Base-by-base conservation (phyloP, 2,888 invertebrate species). In the Philereme transversata region DNA sequence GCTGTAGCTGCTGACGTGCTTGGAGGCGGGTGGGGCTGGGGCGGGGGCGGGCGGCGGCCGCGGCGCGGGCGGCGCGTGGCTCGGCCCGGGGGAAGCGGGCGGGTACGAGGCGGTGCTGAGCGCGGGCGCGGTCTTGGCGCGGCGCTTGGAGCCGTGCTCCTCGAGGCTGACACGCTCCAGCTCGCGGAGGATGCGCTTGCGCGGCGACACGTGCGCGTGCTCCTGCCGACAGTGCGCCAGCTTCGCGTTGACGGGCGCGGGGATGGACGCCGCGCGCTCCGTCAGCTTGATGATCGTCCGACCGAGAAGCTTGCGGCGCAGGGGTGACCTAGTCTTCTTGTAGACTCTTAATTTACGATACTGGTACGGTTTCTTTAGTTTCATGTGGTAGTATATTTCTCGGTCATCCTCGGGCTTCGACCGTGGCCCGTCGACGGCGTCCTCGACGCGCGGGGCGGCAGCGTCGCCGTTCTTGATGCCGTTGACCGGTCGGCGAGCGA, bases 161-260 rank as follows among this genome's bases (percentile, higher is more conserved):
- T 95, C 95, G 64, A 95, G 88, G 67, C 94, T 95, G 5, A 96
- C 96, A 76, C 95, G 94, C 81, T 97, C 97, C 79, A 97, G 93
- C 83, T 97, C 97, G 57, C 97, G 94, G 65, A 97, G 90, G 85
- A 97, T 96, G 72, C 97, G 94, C 82, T 97, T 97, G 45, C 97
- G 93, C 52, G 97, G 97, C 63, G 97, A 97, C 36, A 97, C 96
- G 74, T 96, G 95, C 72, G 81, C 82, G 80, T 91, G 92, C 75
- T 93, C 92, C 76, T 90, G 92, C 51, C 91, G 85, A 64, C 92
- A 92, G 71, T 74, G 86, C 33, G 86, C 89, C 51, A 90, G 75
- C 76, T 92, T 91, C 8, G 87, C 88, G 75, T 91, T 90, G 51
- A 90, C 86, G 51, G 89, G 87, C 57, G 80, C 81, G 61, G 89